These are phyloP conservation scores for Lissonota sp. DNA, from an alignment of 2,888 invertebrate species.

Conservation along the genomic window DNA sequence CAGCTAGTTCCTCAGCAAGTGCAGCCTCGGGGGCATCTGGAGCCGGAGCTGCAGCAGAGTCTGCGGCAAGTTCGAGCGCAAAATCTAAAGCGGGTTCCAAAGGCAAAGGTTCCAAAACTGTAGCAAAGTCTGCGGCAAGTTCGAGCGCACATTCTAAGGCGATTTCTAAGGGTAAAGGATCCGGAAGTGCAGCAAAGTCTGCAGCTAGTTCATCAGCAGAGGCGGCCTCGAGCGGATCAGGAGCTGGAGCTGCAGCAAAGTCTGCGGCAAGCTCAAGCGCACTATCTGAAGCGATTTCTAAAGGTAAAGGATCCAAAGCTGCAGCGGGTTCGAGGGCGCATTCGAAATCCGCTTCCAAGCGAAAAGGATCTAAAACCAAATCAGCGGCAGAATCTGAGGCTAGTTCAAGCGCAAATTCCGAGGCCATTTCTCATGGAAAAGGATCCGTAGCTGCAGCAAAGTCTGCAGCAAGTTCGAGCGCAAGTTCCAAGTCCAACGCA, in stretches of 20 bases:
- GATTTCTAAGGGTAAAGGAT: too few species aligned
- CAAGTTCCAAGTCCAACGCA: too few species aligned
- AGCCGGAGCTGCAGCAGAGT: background rate
- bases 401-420: background rate
- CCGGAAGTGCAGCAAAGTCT: too few species aligned
- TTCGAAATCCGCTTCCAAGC: background rate
- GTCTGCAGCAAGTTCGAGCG: background rate
- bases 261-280: background rate
- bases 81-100: too few species aligned
- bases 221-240: too few species aligned
- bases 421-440: too few species aligned
- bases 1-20: background rate
- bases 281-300: background rate
- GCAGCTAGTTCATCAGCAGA: too few species aligned
- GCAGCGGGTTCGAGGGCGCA: background rate
- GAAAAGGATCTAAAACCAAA: background rate
- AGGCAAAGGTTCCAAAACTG: too few species aligned
- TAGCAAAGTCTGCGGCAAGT: too few species aligned
- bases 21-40: background rate
- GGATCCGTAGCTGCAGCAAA: background rate
- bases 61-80: background rate
- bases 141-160: too few species aligned
- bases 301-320: background rate
- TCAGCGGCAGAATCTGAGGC: background rate
- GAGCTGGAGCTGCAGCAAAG: background rate